Conservation (phyloP, 2,797 vertebrate genomes). For the Sus cebifrons region DNA sequence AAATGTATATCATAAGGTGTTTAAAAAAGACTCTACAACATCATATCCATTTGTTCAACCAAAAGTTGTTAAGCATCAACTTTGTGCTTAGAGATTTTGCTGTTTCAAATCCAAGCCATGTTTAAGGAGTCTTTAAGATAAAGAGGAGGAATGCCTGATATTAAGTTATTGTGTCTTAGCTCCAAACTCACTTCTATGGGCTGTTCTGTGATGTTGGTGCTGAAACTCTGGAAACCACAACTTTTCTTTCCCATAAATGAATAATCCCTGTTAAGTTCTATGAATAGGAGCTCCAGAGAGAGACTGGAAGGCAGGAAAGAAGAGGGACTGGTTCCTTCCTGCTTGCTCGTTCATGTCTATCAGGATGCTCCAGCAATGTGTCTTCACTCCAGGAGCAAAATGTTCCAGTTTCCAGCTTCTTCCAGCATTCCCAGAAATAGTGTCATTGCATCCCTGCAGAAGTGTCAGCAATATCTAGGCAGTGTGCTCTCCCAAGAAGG, state of each 20-base stretch:
- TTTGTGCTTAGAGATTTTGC: neutral
- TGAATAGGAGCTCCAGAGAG: neutral
- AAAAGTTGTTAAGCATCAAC: neutral
- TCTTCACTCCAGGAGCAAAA: neutral
- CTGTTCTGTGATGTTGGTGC: neutral
- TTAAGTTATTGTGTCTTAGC: neutral
- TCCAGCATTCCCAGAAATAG: neutral
- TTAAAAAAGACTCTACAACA: neutral
- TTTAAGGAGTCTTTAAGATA: neutral
- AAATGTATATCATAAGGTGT: neutral
- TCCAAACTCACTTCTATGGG: neutral
- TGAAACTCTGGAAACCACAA: neutral
- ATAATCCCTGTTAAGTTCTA: neutral
- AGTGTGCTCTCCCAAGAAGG: neutral
- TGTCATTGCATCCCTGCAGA: neutral
- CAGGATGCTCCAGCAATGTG: neutral
- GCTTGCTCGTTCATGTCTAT: neutral
- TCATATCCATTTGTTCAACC: neutral
- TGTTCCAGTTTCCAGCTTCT: neutral
- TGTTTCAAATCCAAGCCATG: neutral
- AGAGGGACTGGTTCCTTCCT: neutral
- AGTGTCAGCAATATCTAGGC: neutral
- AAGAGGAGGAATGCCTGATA: neutral
- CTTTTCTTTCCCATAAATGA: neutral
- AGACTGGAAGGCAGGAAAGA: neutral